Conservation (phyloP, 2,797 vertebrate genomes). For the Scolopax bukidnonensis region DNA sequence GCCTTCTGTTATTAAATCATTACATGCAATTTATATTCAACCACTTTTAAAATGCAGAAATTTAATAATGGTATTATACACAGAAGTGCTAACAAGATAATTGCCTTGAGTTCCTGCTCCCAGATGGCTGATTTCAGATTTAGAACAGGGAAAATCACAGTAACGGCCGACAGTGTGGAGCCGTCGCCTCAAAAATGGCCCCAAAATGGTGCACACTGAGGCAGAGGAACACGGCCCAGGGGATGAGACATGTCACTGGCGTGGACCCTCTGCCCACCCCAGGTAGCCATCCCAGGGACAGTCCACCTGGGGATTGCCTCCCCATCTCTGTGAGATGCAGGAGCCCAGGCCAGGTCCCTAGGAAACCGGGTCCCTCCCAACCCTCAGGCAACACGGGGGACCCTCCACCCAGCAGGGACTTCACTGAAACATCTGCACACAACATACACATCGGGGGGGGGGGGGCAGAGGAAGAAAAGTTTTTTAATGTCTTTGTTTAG, state of each 20-base stretch:
- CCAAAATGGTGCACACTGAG: accelerated
- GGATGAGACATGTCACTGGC: not conserved
- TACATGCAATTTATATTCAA: not conserved
- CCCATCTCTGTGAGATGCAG: accelerated
- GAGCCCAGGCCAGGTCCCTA: not conserved
- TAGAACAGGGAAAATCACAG: not conserved
- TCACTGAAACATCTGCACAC: not conserved
- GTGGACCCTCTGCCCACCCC: not conserved
- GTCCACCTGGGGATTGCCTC: accelerated
- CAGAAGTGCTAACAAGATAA: slow-evolving; percentile 1
- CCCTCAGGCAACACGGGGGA: not conserved
- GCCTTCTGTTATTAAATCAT: not conserved
- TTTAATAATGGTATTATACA: not conserved
- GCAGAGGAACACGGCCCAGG: not conserved
- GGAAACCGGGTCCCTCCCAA: accelerated
- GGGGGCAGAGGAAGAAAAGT: not conserved
- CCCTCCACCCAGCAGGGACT: not conserved
- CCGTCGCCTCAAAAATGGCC: accelerated
- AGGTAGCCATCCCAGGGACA: accelerated
- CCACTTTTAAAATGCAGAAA: not conserved
- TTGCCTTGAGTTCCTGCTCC: not conserved
- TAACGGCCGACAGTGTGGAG: accelerated
- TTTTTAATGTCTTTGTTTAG: not conserved
- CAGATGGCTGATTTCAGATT: not conserved
- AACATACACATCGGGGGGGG: not conserved